Conservation (phyloP, 2,113 vertebrate genomes). For the Grammomys surdaster region DNA sequence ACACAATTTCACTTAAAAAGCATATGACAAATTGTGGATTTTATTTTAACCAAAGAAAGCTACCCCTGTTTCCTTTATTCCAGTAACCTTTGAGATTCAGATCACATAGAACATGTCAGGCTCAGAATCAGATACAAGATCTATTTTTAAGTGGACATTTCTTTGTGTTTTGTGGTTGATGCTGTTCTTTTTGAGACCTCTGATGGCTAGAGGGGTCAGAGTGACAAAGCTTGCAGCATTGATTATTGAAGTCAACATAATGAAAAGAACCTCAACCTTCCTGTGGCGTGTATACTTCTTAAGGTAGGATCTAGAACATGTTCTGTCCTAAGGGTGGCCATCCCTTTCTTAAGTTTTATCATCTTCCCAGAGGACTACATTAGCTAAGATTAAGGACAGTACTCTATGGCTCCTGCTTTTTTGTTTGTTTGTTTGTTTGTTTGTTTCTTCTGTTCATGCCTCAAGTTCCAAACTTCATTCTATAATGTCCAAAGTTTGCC, state of each 20-base stretch:
- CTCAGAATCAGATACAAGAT: constrained; percentile 47
- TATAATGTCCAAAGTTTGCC: not conserved
- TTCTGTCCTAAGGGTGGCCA: not conserved
- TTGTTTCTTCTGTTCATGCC: not conserved
- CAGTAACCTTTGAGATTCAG: constrained; percentile 48
- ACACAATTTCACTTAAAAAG: constrained; percentile 65
- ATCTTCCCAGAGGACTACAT: not conserved
- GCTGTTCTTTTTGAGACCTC: constrained; percentile 15
- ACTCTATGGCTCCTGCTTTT: not conserved
- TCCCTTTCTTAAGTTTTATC: not conserved
- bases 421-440: not conserved
- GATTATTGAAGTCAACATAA: not conserved
- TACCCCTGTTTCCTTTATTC: constrained; percentile 60
- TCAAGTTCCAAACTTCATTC: not conserved
- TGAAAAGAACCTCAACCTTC: not conserved
- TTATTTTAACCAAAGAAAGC: constrained; percentile 50
- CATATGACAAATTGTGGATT: constrained; percentile 31
- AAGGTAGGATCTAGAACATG: not conserved
- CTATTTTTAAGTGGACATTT: constrained; percentile 59
- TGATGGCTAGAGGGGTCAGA: not conserved
- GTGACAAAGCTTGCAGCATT: not conserved
- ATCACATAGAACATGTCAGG: constrained; percentile 14
- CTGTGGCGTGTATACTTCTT: not conserved
- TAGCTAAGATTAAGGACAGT: not conserved
- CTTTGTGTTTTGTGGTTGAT: constrained; percentile 36